phyloP scores from a whole-genome alignment of 2,797 vertebrate species.

The Arnoldichthys spilopterus region DNA sequence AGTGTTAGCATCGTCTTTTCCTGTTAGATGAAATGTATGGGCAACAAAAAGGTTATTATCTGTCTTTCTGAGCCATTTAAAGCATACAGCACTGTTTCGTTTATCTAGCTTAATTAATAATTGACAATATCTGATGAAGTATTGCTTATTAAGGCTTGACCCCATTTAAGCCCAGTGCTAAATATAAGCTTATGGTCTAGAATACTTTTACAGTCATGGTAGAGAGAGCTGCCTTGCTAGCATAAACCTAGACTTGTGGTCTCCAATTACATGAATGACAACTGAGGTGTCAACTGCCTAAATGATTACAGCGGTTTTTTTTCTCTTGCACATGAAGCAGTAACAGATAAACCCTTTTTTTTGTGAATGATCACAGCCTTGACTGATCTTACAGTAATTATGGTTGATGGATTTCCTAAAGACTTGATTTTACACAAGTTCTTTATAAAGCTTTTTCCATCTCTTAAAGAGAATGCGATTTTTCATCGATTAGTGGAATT shows the following conservation, averaged over 20 bases:
- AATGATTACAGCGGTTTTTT: conserved; percentile 25
- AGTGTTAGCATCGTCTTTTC: not conserved
- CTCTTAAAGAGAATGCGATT: conserved; percentile 40
- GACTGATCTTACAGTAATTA: not conserved
- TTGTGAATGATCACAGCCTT: conserved; percentile 17
- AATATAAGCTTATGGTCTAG: not conserved
- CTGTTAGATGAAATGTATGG: conserved; percentile 2
- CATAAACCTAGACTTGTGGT: conserved; percentile 9
- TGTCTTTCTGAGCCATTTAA: not conserved
- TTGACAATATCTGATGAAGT: not conserved
- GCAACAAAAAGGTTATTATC: too few species aligned
- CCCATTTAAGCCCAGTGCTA: not conserved
- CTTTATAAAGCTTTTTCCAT: conserved; percentile 36
- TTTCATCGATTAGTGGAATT: conserved; percentile 27
- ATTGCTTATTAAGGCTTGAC: not conserved
- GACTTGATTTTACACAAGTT: conserved; percentile 16
- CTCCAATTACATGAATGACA: conserved; percentile 22
- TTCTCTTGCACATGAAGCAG: conserved; percentile 42
- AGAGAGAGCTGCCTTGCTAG: not conserved
- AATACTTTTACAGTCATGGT: not conserved
- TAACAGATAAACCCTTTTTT: conserved; percentile 54
- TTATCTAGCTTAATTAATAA: not conserved
- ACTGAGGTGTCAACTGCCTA: conserved; percentile 24
- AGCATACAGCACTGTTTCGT: not conserved
- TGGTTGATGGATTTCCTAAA: conserved; percentile 7